Conservation (phyloP, 2,888 invertebrate species). For the Hecatera dysodea region DNA sequence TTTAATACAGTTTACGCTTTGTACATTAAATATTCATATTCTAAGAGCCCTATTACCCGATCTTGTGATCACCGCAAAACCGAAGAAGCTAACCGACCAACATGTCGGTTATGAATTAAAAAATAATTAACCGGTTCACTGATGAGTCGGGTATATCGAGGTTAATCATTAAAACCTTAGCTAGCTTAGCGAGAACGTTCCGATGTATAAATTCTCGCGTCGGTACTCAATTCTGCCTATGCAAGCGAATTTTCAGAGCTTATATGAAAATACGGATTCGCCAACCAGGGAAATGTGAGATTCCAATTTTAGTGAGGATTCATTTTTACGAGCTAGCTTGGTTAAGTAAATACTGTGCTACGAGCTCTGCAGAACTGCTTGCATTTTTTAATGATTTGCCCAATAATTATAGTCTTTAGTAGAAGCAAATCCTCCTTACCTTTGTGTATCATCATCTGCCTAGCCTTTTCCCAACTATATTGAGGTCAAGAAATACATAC, state of each 20-base stretch:
- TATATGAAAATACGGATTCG: conserved; percentile 9
- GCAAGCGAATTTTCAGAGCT: neutral
- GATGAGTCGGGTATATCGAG: conserved; percentile 5
- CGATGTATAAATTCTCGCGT: neutral
- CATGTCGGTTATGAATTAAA: conserved; percentile 29
- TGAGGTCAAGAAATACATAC: too few species aligned
- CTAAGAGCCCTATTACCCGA: neutral
- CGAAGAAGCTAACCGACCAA: neutral
- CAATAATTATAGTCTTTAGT: too few species aligned
- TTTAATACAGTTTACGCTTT: neutral
- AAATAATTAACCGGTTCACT: conserved; percentile 30
- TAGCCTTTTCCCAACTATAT: too few species aligned
- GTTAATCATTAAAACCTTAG: conserved; percentile 12
- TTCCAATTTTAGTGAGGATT: conserved; percentile 14
- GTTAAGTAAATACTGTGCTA: neutral
- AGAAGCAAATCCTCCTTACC: too few species aligned
- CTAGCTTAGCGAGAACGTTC: neutral
- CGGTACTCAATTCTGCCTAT: neutral
- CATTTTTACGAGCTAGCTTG: neutral
- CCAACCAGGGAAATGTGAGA: neutral
- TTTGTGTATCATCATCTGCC: too few species aligned
- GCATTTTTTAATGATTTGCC: neutral
- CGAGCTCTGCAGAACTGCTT: neutral
- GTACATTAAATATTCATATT: conserved; percentile 25
- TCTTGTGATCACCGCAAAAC: neutral